Base-by-base conservation (phyloP, 2,113 vertebrate species). In the Scatophagus argus region DNA sequence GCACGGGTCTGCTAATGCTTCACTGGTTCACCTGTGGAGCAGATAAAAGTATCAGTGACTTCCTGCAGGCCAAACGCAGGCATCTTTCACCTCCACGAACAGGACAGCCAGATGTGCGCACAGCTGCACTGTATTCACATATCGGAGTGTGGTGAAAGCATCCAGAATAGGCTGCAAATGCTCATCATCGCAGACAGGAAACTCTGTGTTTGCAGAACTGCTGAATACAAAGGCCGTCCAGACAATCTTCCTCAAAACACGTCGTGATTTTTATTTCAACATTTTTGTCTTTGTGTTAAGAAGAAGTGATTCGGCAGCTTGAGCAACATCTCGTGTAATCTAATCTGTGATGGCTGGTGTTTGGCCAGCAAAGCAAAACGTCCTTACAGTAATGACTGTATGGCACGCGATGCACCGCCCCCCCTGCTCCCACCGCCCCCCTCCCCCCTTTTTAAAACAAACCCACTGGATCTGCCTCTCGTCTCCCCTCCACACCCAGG, bases 331-430 rank as follows among this genome's bases (percentile, higher is more conserved):
- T 44, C 17, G 52, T 54, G 59, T 41, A 74, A 83, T 88, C 83
- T 83, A 83, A 85, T 85, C 83, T 83, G 38, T 39, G 58, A 79
- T 80, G 72, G 1, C 65, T 78, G 74, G 74, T 52, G 13, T 71
- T 70, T 54, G 43, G n/a, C 67, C 77, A 49, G 51, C 61, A 38
- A 27, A 56, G 66, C 51, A 63, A 68, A 49, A 55, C 59, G 79
- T 85, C 79, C 66, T 44, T 58, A 58, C 67, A 77, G 73, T 82
- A 82, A 88, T 82, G 82, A 73, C 56, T 79, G 31, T 31, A 9
- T 43, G 66, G 80, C 83, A 86, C 73, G 69, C 83, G 31, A 81
- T n/a, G 55, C 76, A 36, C 6, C 36, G 39, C 23, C 4, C 23
- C 59, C 34, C 44, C 2, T 21, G 31, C 23, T 6, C 21, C 52